These are phyloP conservation scores for Desmodus rotundus DNA, from an alignment of 2,113 vertebrate genomes.

Conservation along the genomic window DNA sequence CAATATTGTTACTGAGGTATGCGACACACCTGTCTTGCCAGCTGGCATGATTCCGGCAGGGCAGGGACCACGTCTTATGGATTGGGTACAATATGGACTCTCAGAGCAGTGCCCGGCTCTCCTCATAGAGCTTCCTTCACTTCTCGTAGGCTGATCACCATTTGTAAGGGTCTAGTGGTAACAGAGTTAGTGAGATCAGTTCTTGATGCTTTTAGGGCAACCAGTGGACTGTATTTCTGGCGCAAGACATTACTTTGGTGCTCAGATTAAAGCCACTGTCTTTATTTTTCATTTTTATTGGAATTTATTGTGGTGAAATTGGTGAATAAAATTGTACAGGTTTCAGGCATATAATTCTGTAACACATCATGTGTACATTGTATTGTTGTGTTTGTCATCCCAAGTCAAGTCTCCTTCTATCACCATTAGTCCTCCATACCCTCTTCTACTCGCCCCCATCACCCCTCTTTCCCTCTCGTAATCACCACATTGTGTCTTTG, in stretches of 20 bases:
- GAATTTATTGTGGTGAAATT: background rate
- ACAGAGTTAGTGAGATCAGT: background rate
- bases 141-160: background rate
- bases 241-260: background rate
- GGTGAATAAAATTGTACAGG: background rate
- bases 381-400: background rate
- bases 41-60: background rate
- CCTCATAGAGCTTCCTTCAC: background rate
- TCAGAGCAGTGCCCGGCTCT: background rate
- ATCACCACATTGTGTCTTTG: background rate
- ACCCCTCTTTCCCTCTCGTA: background rate
- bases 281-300: background rate
- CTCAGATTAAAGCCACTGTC: background rate
- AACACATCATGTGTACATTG: background rate
- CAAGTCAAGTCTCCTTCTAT: background rate
- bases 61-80: background rate
- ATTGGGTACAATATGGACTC: background rate
- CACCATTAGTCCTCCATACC: background rate
- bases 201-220: background rate
- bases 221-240: background rate
- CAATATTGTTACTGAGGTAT: background rate
- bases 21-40: background rate
- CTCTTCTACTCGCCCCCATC: background rate
- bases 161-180: background rate
- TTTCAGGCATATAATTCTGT: background rate